Percentiles rank a stretch among this genome's conserved stretches.
Conservation (phyloP, 2,888 invertebrate species). For the Phyllotreta cruciferae region DNA sequence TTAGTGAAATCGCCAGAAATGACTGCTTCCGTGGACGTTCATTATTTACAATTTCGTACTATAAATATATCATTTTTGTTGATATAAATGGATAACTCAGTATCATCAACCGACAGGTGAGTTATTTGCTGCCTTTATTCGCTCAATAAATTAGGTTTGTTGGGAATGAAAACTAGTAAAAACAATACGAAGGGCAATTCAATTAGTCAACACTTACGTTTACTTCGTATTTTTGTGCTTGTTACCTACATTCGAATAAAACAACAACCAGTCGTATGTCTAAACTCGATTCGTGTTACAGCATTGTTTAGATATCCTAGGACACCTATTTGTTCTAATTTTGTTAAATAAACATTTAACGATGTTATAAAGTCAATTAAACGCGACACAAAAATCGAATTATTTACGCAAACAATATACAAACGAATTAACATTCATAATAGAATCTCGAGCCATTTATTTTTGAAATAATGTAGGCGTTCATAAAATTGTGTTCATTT, state of each 20-base stretch:
- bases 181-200: constrained; percentile 41
- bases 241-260: constrained; percentile 42
- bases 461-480: constrained; percentile 28
- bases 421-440: constrained; percentile 12
- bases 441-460: constrained; percentile 22
- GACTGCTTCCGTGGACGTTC: constrained; percentile 53
- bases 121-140: constrained; percentile 25
- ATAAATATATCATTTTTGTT: constrained; percentile 50
- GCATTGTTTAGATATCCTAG: constrained; percentile 46
- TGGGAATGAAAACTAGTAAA: constrained; percentile 32
- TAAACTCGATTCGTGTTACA: constrained; percentile 41
- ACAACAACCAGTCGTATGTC: constrained; percentile 41
- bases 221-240: constrained; percentile 44
- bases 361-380: no score
- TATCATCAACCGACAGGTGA: constrained; percentile 51
- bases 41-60: constrained; percentile 50
- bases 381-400: background rate
- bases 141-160: constrained; percentile 17
- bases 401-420: constrained; percentile 7
- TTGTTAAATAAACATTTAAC: constrained; percentile 10
- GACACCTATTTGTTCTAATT: constrained; percentile 32
- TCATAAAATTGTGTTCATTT: constrained; percentile 23
- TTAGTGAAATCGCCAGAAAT: constrained; percentile 51
- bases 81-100: constrained; percentile 54
- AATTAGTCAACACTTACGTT: constrained; percentile 47